Percentiles rank a stretch among this genome's conserved stretches.
These are phyloP conservation scores for Eriosoma lanigerum DNA, from an alignment of 1,140 invertebrate genomes.

Conservation along the genomic window DNA sequence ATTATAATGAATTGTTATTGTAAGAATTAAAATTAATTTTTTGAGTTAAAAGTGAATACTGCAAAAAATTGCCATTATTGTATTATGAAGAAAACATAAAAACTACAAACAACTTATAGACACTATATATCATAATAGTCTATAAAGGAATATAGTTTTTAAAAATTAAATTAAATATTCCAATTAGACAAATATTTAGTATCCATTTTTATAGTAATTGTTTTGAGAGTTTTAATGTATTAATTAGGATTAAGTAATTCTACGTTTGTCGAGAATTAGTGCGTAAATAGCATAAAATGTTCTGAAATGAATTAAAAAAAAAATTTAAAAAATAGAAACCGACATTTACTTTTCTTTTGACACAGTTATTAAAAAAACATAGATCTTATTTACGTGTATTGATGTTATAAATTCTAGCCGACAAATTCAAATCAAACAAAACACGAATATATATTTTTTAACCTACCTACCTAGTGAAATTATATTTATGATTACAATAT, in stretches of 20 bases:
- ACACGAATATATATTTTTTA: no score
- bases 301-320: background rate
- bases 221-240: background rate
- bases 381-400: background rate
- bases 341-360: conserved; percentile 15
- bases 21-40: no score
- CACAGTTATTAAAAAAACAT: conserved; percentile 10
- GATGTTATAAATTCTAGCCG: background rate
- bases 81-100: no score
- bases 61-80: no score
- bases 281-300: conserved; percentile 17
- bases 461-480: no score
- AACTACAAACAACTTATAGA: no score
- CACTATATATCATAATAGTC: no score
- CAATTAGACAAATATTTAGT: background rate
- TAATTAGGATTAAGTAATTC: conserved; percentile 32
- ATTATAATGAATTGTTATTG: no score
- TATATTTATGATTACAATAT: no score
- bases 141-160: background rate
- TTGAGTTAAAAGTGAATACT: no score
- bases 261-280: background rate
- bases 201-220: background rate
- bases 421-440: background rate
- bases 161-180: background rate
- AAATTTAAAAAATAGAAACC: background rate